Evolutionary conservation across 2,888 invertebrate species (phyloP).

Genomic region (Lypha dubia): DNA sequence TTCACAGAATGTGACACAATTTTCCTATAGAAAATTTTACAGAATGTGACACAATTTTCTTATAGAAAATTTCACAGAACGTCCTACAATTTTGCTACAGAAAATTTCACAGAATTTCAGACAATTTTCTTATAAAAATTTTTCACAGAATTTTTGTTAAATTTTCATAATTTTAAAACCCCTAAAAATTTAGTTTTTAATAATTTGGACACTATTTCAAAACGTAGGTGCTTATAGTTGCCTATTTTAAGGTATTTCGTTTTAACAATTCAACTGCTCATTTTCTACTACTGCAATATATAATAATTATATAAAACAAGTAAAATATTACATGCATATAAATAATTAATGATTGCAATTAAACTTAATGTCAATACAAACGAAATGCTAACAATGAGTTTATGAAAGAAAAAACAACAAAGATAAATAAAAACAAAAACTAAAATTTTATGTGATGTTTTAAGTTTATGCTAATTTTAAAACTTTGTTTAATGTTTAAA

Average conservation of each 20-base stretch:
- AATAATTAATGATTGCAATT: conserved; percentile 19
- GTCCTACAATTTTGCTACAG: too few relatives aligned
- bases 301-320: neutral
- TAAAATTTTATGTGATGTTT: too few relatives aligned
- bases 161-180: too few relatives aligned
- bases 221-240: neutral
- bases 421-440: neutral
- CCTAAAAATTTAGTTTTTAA: too few relatives aligned
- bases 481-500: neutral
- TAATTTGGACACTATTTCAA: too few relatives aligned
- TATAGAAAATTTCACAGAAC: too few relatives aligned
- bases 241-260: neutral
- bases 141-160: too few relatives aligned
- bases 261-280: neutral
- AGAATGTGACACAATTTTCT: too few relatives aligned
- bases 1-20: too few relatives aligned
- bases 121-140: too few relatives aligned
- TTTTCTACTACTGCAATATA: neutral
- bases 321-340: conserved; percentile 11
- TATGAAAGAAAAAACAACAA: neutral
- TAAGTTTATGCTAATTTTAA: neutral
- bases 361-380: conserved; percentile 25
- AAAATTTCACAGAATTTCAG: too few relatives aligned
- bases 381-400: neutral
- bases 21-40: too few relatives aligned